phyloP scores from a whole-genome alignment of 2,888 invertebrate species.

The Myopa tessellatipennis region DNA sequence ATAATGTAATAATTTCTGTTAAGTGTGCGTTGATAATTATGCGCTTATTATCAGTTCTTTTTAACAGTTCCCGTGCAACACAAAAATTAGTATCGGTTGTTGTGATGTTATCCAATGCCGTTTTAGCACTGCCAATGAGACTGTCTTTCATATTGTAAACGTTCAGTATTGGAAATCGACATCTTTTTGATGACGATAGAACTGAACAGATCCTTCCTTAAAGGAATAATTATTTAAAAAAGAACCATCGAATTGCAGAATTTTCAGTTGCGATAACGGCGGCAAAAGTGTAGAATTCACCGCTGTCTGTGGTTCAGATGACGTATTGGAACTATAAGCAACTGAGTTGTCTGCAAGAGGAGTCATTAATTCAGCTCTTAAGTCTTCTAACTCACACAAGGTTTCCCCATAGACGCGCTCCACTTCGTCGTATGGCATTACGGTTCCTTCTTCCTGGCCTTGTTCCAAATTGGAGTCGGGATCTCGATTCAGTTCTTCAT shows the following conservation, averaged over 20 bases:
- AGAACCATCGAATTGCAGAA: constrained; percentile 28
- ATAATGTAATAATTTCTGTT: neutral
- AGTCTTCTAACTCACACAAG: constrained; percentile 28
- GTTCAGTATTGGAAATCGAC: constrained; percentile 3
- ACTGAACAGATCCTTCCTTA: constrained; percentile 35
- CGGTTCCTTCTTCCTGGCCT: neutral
- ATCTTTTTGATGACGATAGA: constrained; percentile 17
- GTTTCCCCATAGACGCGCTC: constrained; percentile 18
- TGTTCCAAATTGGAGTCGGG: neutral
- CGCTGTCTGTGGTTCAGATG: neutral
- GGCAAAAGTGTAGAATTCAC: constrained; percentile 1
- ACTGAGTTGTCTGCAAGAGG: neutral
- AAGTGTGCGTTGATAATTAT: constrained; percentile 27
- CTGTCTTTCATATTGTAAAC: constrained; percentile 27
- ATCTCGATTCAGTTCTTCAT: neutral
- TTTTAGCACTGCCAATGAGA: neutral
- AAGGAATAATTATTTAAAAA: constrained; percentile 20
- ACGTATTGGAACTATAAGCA: neutral
- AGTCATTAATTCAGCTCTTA: neutral
- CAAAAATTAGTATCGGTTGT: constrained; percentile 30
- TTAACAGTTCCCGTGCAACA: constrained; percentile 34
- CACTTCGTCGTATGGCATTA: constrained; percentile 14
- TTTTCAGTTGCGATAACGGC: neutral
- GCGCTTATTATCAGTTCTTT: constrained; percentile 27
- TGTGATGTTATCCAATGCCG: constrained; percentile 25